phyloP scores from a whole-genome alignment of 2,797 vertebrate species.

The Etheostoma perlongum region DNA sequence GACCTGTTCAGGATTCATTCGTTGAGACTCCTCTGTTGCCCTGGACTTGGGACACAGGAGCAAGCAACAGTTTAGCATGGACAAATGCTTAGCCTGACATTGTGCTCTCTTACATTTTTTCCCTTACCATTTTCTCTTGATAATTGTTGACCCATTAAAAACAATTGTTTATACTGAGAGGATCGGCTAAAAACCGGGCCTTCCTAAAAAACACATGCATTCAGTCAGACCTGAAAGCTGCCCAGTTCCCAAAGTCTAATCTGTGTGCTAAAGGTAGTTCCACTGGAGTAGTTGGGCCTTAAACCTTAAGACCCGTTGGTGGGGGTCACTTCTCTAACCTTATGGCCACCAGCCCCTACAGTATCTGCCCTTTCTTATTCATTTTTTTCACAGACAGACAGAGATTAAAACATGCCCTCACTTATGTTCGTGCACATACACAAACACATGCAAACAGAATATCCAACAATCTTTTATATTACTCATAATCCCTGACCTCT shows the following conservation, averaged over 20 bases:
- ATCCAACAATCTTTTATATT: neutral
- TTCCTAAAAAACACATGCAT: neutral
- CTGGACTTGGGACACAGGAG: neutral
- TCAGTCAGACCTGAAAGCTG: neutral
- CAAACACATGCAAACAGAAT: neutral
- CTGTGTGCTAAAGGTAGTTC: too few relatives aligned
- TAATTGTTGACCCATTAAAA: neutral
- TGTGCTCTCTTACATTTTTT: neutral
- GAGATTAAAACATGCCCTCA: neutral
- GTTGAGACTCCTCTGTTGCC: neutral
- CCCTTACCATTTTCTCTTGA: neutral
- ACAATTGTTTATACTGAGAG: neutral
- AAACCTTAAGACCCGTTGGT: neutral
- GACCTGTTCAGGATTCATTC: neutral
- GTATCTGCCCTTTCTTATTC: neutral
- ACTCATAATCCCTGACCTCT: neutral
- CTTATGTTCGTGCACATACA: neutral
- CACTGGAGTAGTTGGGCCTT: neutral
- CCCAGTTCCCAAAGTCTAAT: neutral
- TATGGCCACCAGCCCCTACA: neutral
- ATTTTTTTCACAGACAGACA: neutral
- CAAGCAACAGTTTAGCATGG: neutral
- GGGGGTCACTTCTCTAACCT: neutral
- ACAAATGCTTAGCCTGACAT: neutral
- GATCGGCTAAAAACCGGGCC: neutral